phyloP scores from a whole-genome alignment of 2,888 invertebrate genomes.

The Polia nebulosa region DNA sequence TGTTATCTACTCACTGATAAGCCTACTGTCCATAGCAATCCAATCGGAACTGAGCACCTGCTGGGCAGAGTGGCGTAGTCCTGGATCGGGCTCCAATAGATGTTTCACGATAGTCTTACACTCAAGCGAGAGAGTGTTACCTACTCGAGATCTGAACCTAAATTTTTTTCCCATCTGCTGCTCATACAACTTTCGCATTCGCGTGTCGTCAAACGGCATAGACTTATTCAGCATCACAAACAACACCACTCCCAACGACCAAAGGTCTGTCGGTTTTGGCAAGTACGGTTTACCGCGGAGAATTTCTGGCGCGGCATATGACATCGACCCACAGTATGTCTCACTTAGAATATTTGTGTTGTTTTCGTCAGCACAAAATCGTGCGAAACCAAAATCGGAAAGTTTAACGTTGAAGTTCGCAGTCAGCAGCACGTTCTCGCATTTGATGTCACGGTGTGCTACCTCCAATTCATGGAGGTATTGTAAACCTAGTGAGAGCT shows the following conservation, averaged over 20 bases:
- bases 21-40: slow-evolving; percentile 93
- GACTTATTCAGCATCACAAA: slow-evolving; percentile 96
- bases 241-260: slow-evolving; percentile 95
- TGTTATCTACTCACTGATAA: slow-evolving; percentile 83
- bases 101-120: slow-evolving; percentile 92
- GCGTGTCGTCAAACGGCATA: slow-evolving; percentile 96
- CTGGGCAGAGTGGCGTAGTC: slow-evolving; percentile 90
- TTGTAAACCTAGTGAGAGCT: slow-evolving; percentile 93
- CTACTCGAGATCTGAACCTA: slow-evolving; percentile 92
- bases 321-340: slow-evolving; percentile 96
- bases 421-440: slow-evolving; percentile 94
- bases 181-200: slow-evolving; percentile 93
- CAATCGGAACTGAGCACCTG: slow-evolving; percentile 92
- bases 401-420: slow-evolving; percentile 94
- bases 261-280: slow-evolving; percentile 94
- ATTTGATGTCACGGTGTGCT: slow-evolving; percentile 95
- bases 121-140: slow-evolving; percentile 89
- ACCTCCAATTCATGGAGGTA: slow-evolving; percentile 94
- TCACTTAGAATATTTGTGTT: slow-evolving; percentile 91
- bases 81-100: slow-evolving; percentile 93
- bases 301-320: slow-evolving; percentile 97
- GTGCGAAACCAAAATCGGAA: slow-evolving; percentile 96
- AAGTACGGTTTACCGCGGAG: slow-evolving; percentile 94
- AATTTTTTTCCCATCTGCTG: slow-evolving; percentile 92
- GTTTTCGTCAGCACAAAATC: slow-evolving; percentile 82